A percentile compares a stretch with the other conserved stretches of the same genome.
Conservation (phyloP, 2,113 vertebrate genomes). For the Plestiodon gilberti region DNA sequence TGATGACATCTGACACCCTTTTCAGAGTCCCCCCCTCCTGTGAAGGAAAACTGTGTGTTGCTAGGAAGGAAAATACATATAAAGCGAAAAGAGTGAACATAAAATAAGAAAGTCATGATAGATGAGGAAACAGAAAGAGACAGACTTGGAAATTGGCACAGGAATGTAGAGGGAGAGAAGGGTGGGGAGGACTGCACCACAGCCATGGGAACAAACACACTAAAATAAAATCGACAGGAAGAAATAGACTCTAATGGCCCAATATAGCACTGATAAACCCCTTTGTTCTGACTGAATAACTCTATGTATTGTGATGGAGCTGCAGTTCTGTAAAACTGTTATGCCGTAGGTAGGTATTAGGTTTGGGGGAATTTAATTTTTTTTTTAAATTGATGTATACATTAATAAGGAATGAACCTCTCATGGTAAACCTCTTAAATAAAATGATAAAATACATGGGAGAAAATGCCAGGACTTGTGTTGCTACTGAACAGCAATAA, state of each 20-base stretch:
- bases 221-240: slow-evolving; percentile 27
- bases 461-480: neutral
- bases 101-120: slow-evolving; percentile 18
- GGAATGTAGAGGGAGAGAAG: neutral
- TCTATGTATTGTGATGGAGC: neutral
- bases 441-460: neutral
- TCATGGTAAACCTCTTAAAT: neutral
- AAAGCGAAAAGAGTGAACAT: neutral
- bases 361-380: neutral
- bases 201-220: neutral
- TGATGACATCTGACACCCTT: slow-evolving; percentile 14
- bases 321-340: neutral
- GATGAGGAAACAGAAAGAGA: slow-evolving; percentile 2
- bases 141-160: neutral
- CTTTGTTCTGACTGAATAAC: slow-evolving; percentile 6
- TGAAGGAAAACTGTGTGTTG: neutral
- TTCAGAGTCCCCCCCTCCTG: neutral
- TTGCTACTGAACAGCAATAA: neutral
- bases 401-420: neutral
- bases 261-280: neutral
- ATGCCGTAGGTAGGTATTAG: neutral
- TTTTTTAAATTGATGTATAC: neutral
- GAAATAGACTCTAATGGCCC: neutral
- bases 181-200: neutral
- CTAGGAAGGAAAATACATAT: neutral